Evolutionary conservation across 2,888 invertebrate genomes (phyloP), one percentile per base, ranked within the genome.

Genomic region (Drosophila limbata): DNA sequence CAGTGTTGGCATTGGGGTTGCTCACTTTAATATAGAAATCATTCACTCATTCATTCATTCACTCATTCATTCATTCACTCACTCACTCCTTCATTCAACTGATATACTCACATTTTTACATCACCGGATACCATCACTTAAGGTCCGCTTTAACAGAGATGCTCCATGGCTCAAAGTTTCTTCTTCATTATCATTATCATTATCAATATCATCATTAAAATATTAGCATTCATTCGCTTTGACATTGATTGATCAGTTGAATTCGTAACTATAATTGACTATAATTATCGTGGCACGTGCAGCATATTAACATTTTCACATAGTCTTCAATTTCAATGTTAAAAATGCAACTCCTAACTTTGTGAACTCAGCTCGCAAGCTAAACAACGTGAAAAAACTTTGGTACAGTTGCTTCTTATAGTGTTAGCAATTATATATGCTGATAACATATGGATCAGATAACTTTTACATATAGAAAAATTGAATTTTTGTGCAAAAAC

Each of bases 51-150:
- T 44, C n/a, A 40, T 17, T 19, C 42, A 55, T 17, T 39, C 39
- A 52, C 1, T 19, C 6, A 25, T 6, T 25, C 25, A n/a, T 1
- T 28, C 51, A 37, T 51, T 19, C 15, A 4, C 17, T 44, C 4
- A 51, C 13, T 40, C 28, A 33, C 51, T 44, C 35, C n/a, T 37
- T 31, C 15, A 31, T 47, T 31, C 15, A 31, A 39, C 45, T 44
- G 8, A 28, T 28, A 28, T 8, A 28, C 1, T 25, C 25, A 25
- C 25, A 25, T 25, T 25, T 25, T 25, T 1, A 5, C 37, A 31
- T 31, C 39, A 13, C 67, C 70, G 70, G 70, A 70, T 62, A 59
- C 44, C 17, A 53, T 67, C 62, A 57, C 57, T 70, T 70, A 67
- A 56, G 47, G 31, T 21, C 10, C 28, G 33, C 13, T 60, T 21